Base-by-base conservation (phyloP, 2,888 invertebrate genomes). In the Leptopilina myrica region DNA sequence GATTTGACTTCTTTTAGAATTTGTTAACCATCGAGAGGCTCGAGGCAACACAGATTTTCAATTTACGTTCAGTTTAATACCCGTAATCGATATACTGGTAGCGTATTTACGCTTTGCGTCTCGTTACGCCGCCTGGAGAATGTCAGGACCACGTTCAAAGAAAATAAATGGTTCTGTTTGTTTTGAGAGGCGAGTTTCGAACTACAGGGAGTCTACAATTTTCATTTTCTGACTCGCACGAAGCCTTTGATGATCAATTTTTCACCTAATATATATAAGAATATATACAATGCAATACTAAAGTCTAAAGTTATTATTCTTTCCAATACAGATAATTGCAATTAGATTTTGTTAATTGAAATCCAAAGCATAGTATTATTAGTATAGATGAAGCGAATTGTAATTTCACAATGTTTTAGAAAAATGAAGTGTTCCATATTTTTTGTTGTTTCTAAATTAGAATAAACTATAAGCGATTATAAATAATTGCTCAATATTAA, bases 81-180 rank as follows among this genome's bases (percentile, higher is more conserved):
- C 69, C 69, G 53, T 69, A 56, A 69, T 69, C 69, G 69, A 69
- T 69, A 69, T 33, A 33, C 69, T 8, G 20, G 14, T 26, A 69
- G 53, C 49, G 69, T 69, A 69, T 69, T 56, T 56, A 69, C 69
- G 69, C 69, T 69, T 53, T 69, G 53, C 69, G 69, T 69, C 69
- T 69, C 69, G 33, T 69, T 56, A 73, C 56, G 33, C 11, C 53
- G 73, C 33, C 73, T 56, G 33, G 73, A 73, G 33, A 73, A 73
- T 56, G 73, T 73, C 73, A 73, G 73, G 56, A 56, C 73, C 73
- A 73, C 73, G 56, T 53, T 73, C 73, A 73, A 73, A 73, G 73
- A 73, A 73, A 56, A 73, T 73, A 73, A 73, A 73, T 73, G 56
- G 73, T 73, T 73, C 56, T 73, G 73, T 73, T 73, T 73, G 73